phyloP scores from a whole-genome alignment of 2,113 vertebrate species.

The Misgurnus mizolepis region DNA sequence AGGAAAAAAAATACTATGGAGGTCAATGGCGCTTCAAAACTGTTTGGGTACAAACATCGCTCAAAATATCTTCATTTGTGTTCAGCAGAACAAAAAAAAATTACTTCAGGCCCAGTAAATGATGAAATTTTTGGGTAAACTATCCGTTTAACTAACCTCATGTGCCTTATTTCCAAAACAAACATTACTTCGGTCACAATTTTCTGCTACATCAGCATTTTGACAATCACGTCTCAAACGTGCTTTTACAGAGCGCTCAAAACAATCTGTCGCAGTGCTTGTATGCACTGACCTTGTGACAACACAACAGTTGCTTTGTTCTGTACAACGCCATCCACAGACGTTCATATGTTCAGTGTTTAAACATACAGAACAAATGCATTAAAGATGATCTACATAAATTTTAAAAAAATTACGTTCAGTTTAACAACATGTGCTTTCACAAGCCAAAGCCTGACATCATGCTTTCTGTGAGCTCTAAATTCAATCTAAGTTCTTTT shows the following conservation, averaged over 20 bases:
- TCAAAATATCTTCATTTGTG: too few relatives aligned
- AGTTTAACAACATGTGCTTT: conserved; percentile 39
- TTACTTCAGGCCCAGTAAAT: too few relatives aligned
- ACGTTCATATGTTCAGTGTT: not conserved
- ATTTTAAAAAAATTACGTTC: too few relatives aligned
- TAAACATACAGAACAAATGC: too few relatives aligned
- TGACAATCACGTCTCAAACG: not conserved
- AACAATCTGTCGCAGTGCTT: not conserved
- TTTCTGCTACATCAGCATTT: not conserved
- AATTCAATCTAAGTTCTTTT: conserved; percentile 15
- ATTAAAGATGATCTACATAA: too few relatives aligned
- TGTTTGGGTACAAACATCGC: too few relatives aligned
- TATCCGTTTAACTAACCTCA: too few relatives aligned
- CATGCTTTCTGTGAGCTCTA: conserved; percentile 57
- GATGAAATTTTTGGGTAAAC: too few relatives aligned
- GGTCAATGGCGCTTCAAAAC: too few relatives aligned
- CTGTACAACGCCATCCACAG: not conserved
- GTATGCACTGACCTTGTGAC: not conserved
- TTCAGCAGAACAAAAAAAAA: too few relatives aligned
- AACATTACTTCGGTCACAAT: not conserved
- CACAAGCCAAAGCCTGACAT: conserved; percentile 68
- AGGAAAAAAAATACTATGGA: too few relatives aligned
- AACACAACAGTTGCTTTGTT: not conserved
- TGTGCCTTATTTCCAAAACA: not conserved
- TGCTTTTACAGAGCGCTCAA: not conserved